Base-by-base conservation (phyloP, 2,113 vertebrate species). In the Hemicordylus capensis region DNA sequence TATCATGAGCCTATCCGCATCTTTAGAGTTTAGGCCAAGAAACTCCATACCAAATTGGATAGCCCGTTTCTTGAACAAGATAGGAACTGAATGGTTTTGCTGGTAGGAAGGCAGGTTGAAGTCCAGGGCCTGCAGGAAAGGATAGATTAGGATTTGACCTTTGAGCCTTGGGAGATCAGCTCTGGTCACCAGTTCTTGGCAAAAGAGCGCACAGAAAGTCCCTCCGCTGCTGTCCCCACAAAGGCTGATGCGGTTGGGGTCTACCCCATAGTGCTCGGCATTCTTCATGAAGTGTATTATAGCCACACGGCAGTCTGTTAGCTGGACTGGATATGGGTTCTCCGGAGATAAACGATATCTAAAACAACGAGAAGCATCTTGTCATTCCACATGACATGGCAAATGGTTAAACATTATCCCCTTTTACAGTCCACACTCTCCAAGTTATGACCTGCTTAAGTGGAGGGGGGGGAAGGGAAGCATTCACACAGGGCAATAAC, bases 131-230 rank as follows among this genome's bases (percentile, higher is more conserved):
- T 98, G 97, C 66, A 98, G 80, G 1, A 91, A 82, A 1, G 96
- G 97, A 64, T 96, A 97, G 92, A 98, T 92, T 37, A 98, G 90
- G 76, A 97, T 86, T 90, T 98, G 97, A 80, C 97, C 97, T 56
- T 95, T 93, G 73, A 96, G 93, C 85, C 88, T 90, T 4, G 95
- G 95, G 94, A 98, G 91, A 7, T 96, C 95, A 83, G 83, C 85
- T 87, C 89, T 95, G 31, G 80, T 88, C n/a, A 80, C 92, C 82
- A 98, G 92, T 39, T 86, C 89, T 87, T 98, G 97, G 89, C 95
- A 95, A 54, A 97, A 87, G 1, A 92, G 92, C 17, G 95, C 94
- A 39, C 90, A 88, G 77, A 95, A 34, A 28, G 96, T 95, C 0
- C 94, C 97, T 75, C 97, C 97, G 1, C 93, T 82, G 8, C 97